Percentiles rank a stretch among this genome's conserved stretches.
Conservation (phyloP, 1,140 invertebrate genomes). For the Protaetia brevitarsis region DNA sequence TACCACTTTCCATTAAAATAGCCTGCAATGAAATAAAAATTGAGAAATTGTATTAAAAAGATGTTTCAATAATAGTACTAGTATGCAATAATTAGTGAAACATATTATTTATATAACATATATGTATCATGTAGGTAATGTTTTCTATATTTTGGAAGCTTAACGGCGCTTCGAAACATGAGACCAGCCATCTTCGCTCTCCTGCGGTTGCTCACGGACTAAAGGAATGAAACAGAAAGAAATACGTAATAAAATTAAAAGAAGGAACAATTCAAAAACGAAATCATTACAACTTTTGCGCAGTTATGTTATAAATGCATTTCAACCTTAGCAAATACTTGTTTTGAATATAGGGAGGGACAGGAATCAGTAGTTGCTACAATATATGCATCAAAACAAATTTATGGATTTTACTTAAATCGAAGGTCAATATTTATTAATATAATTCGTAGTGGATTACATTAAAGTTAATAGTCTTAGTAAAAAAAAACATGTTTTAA, state of each 20-base stretch:
- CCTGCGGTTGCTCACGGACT: conserved; percentile 2
- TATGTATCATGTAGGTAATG: neutral
- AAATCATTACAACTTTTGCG: neutral
- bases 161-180: conserved; percentile 23
- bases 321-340: too few relatives aligned
- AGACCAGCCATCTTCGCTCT: conserved; percentile 25
- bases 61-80: neutral
- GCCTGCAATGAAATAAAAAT: conserved; percentile 26
- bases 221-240: neutral
- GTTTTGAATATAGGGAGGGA: too few relatives aligned
- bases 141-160: neutral
- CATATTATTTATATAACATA: neutral
- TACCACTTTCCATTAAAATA: conserved; percentile 29
- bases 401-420: too few relatives aligned
- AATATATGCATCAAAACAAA: too few relatives aligned
- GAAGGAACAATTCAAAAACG: neutral
- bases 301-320: neutral
- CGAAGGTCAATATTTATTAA: too few relatives aligned
- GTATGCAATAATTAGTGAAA: conserved; percentile 14
- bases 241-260: neutral
- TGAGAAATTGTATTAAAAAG: too few relatives aligned
- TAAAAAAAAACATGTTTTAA: too few relatives aligned
- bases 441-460: too few relatives aligned
- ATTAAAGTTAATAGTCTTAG: too few relatives aligned
- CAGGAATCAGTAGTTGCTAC: too few relatives aligned